A percentile compares a stretch with the other conserved stretches of the same genome.
phyloP scores from a whole-genome alignment of 2,888 invertebrate genomes.

The Archips crataeganus region DNA sequence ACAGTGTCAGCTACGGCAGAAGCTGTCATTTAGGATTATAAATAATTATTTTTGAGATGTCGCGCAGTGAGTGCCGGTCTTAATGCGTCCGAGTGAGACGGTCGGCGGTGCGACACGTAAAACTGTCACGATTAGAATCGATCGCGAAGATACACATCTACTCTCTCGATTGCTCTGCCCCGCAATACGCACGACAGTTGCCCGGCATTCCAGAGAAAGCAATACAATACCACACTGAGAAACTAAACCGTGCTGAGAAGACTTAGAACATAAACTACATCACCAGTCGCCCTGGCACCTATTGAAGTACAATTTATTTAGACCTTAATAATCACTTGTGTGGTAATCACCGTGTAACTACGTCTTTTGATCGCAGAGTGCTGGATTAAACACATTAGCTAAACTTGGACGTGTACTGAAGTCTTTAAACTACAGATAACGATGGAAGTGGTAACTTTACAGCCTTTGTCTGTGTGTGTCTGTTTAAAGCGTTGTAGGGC shows the following conservation, averaged over 20 bases:
- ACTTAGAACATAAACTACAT: conserved; percentile 51
- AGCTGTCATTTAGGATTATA: conserved; percentile 42
- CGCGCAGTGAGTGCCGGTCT: conserved; percentile 25
- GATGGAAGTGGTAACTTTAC: neutral
- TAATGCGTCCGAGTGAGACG: conserved; percentile 57
- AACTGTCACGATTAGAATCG: conserved; percentile 81
- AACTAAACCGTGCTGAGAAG: conserved; percentile 56
- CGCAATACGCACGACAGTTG: conserved; percentile 65
- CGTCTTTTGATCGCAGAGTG: conserved; percentile 35
- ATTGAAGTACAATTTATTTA: conserved; percentile 48
- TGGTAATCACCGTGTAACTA: conserved; percentile 33
- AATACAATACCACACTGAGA: conserved; percentile 52
- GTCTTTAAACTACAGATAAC: neutral
- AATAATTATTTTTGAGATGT: conserved; percentile 37
- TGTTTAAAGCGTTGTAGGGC: neutral
- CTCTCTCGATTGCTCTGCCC: conserved; percentile 60
- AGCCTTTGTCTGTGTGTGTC: neutral
- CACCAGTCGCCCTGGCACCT: neutral
- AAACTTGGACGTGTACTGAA: conserved; percentile 12
- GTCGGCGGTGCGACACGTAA: conserved; percentile 75
- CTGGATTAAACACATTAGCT: conserved; percentile 30
- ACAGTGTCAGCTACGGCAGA: conserved; percentile 21
- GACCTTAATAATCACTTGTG: conserved; percentile 44
- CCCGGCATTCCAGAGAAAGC: conserved; percentile 70
- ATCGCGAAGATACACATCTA: conserved; percentile 73